Conservation (phyloP, 1,140 invertebrate genomes). For the Diprion similis region DNA sequence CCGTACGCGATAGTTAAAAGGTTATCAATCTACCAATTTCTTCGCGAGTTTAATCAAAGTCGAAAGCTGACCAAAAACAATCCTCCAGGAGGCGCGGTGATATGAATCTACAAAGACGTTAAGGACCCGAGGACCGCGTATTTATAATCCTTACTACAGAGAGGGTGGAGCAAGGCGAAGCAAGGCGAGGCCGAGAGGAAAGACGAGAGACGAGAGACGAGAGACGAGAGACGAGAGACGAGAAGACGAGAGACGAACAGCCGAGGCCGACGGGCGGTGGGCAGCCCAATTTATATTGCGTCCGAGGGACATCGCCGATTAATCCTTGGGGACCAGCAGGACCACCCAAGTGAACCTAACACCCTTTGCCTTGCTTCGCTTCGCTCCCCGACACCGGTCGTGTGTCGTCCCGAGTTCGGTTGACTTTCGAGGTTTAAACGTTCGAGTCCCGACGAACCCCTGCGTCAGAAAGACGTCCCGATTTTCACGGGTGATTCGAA, state of each 20-base stretch:
- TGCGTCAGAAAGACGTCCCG: not conserved
- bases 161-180: slow-evolving; percentile 40
- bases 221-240: slow-evolving; percentile 25
- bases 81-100: slow-evolving; percentile 47
- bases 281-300: slow-evolving; percentile 58
- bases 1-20: too few relatives aligned
- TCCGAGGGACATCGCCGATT: slow-evolving; percentile 52
- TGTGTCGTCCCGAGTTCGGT: slow-evolving; percentile 20
- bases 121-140: slow-evolving; percentile 50
- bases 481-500: not conserved
- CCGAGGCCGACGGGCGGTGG: not conserved
- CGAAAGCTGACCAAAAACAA: slow-evolving; percentile 45
- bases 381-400: slow-evolving; percentile 45
- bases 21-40: slow-evolving; percentile 21
- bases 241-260: slow-evolving; percentile 21
- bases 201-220: slow-evolving; percentile 39
- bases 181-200: slow-evolving; percentile 24
- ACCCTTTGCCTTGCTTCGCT: slow-evolving; percentile 45
- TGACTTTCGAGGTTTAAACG: slow-evolving; percentile 44
- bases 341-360: slow-evolving; percentile 60
- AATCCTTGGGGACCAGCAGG: slow-evolving; percentile 54
- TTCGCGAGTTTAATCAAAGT: slow-evolving; percentile 53
- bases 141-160: slow-evolving; percentile 53
- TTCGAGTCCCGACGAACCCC: slow-evolving; percentile 27
- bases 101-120: slow-evolving; percentile 58